Evolutionary conservation across 2,888 invertebrate genomes (phyloP), one percentile per base, ranked within the genome.

Genomic region (Helleia helle): DNA sequence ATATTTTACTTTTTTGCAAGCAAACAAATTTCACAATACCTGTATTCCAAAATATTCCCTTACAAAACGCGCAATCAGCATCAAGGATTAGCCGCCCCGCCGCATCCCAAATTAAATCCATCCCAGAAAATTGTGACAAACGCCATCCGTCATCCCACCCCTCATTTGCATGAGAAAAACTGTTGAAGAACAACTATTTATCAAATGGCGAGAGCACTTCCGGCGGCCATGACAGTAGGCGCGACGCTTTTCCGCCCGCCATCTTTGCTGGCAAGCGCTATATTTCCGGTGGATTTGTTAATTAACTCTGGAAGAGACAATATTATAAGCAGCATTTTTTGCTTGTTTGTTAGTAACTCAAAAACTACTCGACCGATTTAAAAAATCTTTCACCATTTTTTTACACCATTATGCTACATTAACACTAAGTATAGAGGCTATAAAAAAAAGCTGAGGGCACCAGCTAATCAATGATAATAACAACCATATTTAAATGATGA

Each of bases 81-180:
- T 11, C 18, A n/a, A 12, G n/a, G 22, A 36, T 22, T 17, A 17
- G 17, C 13, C 18, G 36, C 69, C 66, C 63, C 58, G 55, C 59
- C 65, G 64, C 59, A 68, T 68, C 65, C 67, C 68, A 83, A 84
- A 83, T 83, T 80, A 83, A 84, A 83, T 83, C 74, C 74, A 73
- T 74, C 75, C 72, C 65, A 71, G 74, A 70, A 73, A 76, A 80
- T 81, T 77, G 83, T 81, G 80, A 83, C 83, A 77, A 81, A 71
- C 71, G 69, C 71, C 65, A 83, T 84, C 70, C 74, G 80, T 84
- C 83, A 84, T 83, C 67, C 71, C 54, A 51, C 62, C 80, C 83
- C 79, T 81, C 80, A 83, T 83, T 81, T 84, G 80, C 83, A 83
- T 83, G 75, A 79, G 79, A 81, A 83, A 81, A 83, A 83, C 81